Evolutionary conservation across 1,140 invertebrate species (phyloP).

Genomic region (Homalodisca vitripennis): DNA sequence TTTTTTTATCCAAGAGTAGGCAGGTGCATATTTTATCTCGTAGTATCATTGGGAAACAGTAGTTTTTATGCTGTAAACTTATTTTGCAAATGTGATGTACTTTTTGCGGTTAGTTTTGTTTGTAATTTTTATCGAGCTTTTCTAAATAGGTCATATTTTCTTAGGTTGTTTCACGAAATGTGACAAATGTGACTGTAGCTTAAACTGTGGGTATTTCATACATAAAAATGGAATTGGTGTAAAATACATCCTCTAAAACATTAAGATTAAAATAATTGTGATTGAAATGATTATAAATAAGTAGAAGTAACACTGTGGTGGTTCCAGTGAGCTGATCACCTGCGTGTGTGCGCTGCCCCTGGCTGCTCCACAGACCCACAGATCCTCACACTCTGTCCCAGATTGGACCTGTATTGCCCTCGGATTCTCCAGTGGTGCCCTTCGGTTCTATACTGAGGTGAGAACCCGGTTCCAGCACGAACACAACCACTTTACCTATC

Average conservation of each 20-base stretch:
- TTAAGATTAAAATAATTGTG: background rate
- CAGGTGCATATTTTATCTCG: too few species aligned
- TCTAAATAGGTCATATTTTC: background rate
- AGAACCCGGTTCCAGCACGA: too few species aligned
- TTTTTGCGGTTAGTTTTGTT: background rate
- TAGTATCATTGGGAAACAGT: too few species aligned
- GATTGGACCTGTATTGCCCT: conserved; percentile 94
- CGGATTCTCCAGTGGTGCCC: conserved; percentile 80
- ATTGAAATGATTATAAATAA: conserved; percentile 10
- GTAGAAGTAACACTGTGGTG: too few species aligned
- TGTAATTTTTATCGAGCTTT: background rate
- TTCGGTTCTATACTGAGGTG: conserved; percentile 87
- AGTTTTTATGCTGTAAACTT: too few species aligned
- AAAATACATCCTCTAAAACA: background rate
- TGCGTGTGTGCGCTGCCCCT: conserved; percentile 60
- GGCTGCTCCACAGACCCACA: conserved; percentile 66
- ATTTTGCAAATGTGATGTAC: too few species aligned
- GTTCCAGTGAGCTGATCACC: conserved; percentile 56
- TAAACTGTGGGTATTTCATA: background rate
- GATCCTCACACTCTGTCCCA: conserved; percentile 61
- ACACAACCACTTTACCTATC: too few species aligned
- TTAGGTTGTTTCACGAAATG: too few species aligned
- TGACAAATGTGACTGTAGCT: too few species aligned
- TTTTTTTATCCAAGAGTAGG: too few species aligned
- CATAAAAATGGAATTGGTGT: background rate